phyloP scores from a whole-genome alignment of 2,797 vertebrate genomes.

The Nasua narica region DNA sequence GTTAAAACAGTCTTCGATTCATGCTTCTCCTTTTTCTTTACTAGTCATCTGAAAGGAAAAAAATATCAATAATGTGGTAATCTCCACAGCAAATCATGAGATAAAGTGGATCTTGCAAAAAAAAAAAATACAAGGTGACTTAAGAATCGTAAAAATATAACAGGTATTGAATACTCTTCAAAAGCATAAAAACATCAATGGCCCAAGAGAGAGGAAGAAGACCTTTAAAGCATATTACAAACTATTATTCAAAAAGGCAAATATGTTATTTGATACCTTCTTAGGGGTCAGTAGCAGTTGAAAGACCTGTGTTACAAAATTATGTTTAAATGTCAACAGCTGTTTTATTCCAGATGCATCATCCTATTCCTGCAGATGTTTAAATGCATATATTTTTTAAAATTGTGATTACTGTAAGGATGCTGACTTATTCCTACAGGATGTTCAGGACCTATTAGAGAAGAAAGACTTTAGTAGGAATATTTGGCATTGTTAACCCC shows the following conservation, averaged over 20 bases:
- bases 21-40: not conserved
- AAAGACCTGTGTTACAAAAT: conserved; percentile 43
- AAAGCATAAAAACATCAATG: conserved; percentile 21
- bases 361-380: not conserved
- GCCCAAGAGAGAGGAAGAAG: conserved; percentile 27
- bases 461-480: not conserved
- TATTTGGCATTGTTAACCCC: conserved; percentile 20
- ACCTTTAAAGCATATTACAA: conserved; percentile 55
- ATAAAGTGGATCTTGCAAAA: conserved; percentile 29
- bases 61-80: not conserved
- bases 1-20: not conserved
- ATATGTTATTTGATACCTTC: conserved; percentile 35
- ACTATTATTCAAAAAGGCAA: conserved; percentile 50
- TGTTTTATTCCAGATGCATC: conserved; percentile 52
- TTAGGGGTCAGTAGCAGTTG: not conserved
- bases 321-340: conserved; percentile 58
- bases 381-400: not conserved
- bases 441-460: not conserved
- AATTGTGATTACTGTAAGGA: conserved; percentile 1
- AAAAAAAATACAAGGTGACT: conserved; percentile 7
- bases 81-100: not conserved
- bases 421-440: not conserved
- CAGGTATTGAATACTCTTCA: not conserved
- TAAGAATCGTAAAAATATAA: conserved; percentile 21
- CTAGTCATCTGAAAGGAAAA: not conserved